These are phyloP conservation scores for Holocentrus rufus DNA, from an alignment of 2,797 vertebrate genomes.

Conservation along the genomic window DNA sequence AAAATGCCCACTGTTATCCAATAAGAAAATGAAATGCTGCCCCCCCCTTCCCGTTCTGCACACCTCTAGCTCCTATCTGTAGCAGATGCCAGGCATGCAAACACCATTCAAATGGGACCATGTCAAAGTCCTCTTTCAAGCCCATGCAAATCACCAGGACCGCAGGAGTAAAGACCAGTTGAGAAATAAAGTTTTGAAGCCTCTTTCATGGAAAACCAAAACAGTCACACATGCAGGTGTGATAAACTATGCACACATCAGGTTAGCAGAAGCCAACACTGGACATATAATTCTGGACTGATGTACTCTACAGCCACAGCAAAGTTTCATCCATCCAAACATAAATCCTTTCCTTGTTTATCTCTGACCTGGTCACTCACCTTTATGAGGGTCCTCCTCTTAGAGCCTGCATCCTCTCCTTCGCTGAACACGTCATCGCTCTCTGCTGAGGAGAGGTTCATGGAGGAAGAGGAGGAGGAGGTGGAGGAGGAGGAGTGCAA, in stretches of 20 bases:
- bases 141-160: slow-evolving; percentile 79
- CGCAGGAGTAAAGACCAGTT: slow-evolving; percentile 61
- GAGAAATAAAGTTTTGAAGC: slow-evolving; percentile 46
- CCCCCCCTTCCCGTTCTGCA: not conserved
- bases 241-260: not conserved
- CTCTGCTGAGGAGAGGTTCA: slow-evolving; percentile 81
- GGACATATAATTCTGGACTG: not conserved
- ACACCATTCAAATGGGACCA: slow-evolving; percentile 80
- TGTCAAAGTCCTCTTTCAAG: slow-evolving; percentile 79
- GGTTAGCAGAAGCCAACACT: not conserved
- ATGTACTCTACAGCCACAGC: not conserved
- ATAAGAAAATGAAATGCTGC: slow-evolving; percentile 1
- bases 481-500: slow-evolving; percentile 71
- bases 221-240: not conserved
- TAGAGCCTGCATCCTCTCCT: slow-evolving; percentile 72
- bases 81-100: slow-evolving; percentile 75
- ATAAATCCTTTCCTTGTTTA: not conserved
- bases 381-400: slow-evolving; percentile 78
- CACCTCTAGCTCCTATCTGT: slow-evolving; percentile 52
- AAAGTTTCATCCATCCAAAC: not conserved
- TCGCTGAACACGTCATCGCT: slow-evolving; percentile 86
- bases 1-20: slow-evolving; percentile 7
- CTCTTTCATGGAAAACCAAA: slow-evolving; percentile 33
- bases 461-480: slow-evolving; percentile 80
- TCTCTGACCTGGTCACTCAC: slow-evolving; percentile 59